Conservation (phyloP, 2,113 vertebrate genomes). For the Myrmecobius fasciatus region DNA sequence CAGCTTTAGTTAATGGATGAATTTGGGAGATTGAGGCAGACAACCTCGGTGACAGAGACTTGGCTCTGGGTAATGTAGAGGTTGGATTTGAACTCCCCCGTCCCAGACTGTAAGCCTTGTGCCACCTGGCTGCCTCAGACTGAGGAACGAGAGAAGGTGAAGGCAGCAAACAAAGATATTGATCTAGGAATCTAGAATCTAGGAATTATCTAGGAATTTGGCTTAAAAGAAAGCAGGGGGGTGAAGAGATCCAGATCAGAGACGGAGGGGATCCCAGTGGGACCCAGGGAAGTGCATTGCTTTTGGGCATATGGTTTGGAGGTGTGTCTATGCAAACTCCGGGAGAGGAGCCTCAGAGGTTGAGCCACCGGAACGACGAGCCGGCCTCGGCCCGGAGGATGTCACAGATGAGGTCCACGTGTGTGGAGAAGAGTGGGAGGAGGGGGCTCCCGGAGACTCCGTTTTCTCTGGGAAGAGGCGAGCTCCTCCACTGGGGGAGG, state of each 20-base stretch:
- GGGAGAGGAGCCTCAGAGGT: too few species aligned
- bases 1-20: background rate
- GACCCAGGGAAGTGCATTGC: background rate
- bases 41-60: background rate
- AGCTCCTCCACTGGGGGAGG: background rate
- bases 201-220: background rate
- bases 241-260: background rate
- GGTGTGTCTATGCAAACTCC: too few species aligned
- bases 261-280: background rate
- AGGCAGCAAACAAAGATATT: background rate
- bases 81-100: background rate
- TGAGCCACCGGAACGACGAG: too few species aligned
- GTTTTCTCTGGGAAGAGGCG: background rate
- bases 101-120: background rate
- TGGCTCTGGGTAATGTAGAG: background rate
- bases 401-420: too few species aligned
- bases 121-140: background rate
- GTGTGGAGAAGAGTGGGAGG: background rate
- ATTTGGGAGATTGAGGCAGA: background rate
- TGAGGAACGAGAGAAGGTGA: background rate
- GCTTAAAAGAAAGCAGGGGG: background rate
- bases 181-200: too few species aligned
- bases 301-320: too few species aligned
- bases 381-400: too few species aligned
- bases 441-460: background rate